Evolutionary conservation across 2,797 vertebrate species (phyloP).

Genomic region (Myotis pilosus): DNA sequence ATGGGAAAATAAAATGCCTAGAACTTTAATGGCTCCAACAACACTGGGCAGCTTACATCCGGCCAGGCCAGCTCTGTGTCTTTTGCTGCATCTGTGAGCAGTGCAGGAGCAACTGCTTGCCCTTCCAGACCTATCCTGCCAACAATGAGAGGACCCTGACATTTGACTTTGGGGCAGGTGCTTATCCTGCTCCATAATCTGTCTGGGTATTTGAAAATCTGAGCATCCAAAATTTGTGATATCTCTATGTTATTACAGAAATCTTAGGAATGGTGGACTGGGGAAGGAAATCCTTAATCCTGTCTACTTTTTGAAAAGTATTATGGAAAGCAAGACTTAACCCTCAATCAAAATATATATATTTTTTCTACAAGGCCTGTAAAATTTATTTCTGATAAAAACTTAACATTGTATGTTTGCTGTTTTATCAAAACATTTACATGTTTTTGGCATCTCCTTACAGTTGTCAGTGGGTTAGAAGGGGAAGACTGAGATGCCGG

Average conservation of each 20-base stretch:
- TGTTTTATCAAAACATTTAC: neutral
- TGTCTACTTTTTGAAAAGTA: neutral
- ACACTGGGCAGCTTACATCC: neutral
- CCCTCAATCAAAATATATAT: neutral
- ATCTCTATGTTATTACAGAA: neutral
- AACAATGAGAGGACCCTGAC: fast-evolving
- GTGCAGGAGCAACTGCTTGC: neutral
- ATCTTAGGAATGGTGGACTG: fast-evolving
- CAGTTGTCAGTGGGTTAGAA: neutral
- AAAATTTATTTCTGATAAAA: conserved; percentile 10
- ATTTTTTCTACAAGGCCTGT: neutral
- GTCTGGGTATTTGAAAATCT: neutral
- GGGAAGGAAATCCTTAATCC: neutral
- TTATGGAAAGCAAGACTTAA: neutral
- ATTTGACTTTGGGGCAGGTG: fast-evolving
- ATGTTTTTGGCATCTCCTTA: neutral
- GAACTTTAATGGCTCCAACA: neutral
- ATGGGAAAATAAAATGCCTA: neutral
- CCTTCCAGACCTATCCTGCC: fast-evolving
- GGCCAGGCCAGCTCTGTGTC: neutral
- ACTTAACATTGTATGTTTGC: neutral
- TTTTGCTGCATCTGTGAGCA: neutral
- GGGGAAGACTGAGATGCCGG: neutral
- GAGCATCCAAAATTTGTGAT: neutral
- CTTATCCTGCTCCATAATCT: too few relatives aligned